A percentile compares a stretch with the other conserved stretches of the same genome.
Evolutionary conservation across 2,797 vertebrate species (phyloP).

Genomic region (Mastacembelus armatus): DNA sequence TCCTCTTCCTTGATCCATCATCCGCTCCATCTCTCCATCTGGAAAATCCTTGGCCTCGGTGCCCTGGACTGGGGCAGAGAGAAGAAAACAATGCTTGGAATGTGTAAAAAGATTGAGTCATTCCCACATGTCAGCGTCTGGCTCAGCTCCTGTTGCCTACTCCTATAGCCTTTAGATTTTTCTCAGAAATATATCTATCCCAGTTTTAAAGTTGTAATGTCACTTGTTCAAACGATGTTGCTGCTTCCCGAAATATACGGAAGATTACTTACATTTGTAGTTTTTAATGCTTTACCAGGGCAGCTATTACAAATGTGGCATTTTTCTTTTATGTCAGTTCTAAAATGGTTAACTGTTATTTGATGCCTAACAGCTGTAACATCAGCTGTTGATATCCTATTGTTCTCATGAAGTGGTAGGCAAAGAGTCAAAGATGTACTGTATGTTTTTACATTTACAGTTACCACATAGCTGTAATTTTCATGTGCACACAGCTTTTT

Average conservation of each 20-base stretch:
- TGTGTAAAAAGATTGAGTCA: constrained; percentile 76
- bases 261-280: not conserved
- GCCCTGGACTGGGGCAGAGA: constrained; percentile 35
- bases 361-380: not conserved
- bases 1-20: constrained; percentile 53
- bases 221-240: not conserved
- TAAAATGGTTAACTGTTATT: not conserved
- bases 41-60: constrained; percentile 67
- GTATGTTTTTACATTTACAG: not conserved
- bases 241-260: not conserved
- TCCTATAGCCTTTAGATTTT: constrained; percentile 47
- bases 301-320: not conserved
- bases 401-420: not conserved
- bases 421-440: no score
- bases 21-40: constrained; percentile 42
- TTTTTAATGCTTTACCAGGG: not conserved
- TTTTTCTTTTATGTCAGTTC: not conserved
- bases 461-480: not conserved
- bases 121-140: constrained; percentile 73
- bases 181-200: not conserved
- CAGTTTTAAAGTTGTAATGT: constrained; percentile 6
- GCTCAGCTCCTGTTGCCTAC: constrained; percentile 52
- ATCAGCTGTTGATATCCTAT: not conserved
- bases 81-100: constrained; percentile 79
- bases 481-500: constrained; percentile 1